A percentile compares a stretch with the other conserved stretches of the same genome.
phyloP scores from a whole-genome alignment of 1,140 invertebrate genomes.

The Marisa cornuarietis region DNA sequence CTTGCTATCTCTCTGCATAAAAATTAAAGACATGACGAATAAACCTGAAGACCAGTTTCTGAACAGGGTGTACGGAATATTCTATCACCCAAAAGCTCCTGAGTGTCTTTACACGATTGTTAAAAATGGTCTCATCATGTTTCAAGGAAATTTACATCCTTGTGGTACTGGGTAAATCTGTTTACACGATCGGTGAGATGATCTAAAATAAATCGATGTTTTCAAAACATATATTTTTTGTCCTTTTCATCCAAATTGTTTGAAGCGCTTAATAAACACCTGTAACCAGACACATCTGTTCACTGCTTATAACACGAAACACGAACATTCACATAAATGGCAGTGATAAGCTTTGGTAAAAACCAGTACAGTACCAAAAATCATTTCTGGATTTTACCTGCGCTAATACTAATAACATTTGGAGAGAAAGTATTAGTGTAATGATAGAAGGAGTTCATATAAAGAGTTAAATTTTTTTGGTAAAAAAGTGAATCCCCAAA shows the following conservation, averaged over 20 bases:
- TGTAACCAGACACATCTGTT: background rate
- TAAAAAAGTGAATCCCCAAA: background rate
- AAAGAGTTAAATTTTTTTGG: no score
- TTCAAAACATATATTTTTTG: background rate
- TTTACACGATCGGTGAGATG: background rate
- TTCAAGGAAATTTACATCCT: background rate
- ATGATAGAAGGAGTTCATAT: no score
- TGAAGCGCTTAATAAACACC: background rate
- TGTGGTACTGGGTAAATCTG: background rate
- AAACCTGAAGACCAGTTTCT: constrained; percentile 10
- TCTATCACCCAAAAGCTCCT: constrained; percentile 6
- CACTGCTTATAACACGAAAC: no score
- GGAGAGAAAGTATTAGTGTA: no score
- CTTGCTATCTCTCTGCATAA: background rate
- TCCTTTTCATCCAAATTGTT: background rate
- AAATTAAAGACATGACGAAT: constrained; percentile 12
- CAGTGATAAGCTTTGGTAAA: no score
- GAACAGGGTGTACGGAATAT: background rate
- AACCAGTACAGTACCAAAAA: no score
- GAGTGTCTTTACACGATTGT: constrained; percentile 15
- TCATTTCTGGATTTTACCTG: no score
- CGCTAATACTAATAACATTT: no score
- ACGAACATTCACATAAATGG: no score
- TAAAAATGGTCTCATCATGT: background rate
- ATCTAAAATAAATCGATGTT: background rate